A percentile compares a stretch with the other conserved stretches of the same genome.
Evolutionary conservation across 2,888 invertebrate genomes (phyloP).

Genomic region (Quadroppia sp.): DNA sequence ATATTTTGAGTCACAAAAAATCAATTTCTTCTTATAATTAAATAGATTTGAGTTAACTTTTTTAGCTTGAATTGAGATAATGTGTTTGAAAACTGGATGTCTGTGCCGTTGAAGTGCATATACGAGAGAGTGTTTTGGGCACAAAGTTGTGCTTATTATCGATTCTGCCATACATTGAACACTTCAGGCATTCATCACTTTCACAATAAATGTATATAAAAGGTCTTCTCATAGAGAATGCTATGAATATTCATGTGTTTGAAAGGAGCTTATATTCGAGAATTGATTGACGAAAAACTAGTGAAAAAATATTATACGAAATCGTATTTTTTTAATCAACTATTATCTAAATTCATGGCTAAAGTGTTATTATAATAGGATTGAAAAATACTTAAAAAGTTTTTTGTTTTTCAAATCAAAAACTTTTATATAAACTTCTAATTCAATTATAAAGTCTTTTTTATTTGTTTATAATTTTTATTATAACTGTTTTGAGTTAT

Average conservation of each 20-base stretch:
- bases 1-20: slow-evolving; percentile 23
- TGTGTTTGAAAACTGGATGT: slow-evolving; percentile 16
- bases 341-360: slow-evolving; percentile 26
- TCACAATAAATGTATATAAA: background rate
- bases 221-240: background rate
- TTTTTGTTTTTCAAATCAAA: too few species aligned
- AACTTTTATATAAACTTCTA: too few species aligned
- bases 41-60: slow-evolving; percentile 34
- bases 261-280: background rate
- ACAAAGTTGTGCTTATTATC: slow-evolving; percentile 8
- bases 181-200: background rate
- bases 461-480: too few species aligned
- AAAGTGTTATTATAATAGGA: too few species aligned
- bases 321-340: slow-evolving; percentile 22
- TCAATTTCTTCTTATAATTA: slow-evolving; percentile 35
- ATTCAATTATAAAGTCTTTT: too few species aligned
- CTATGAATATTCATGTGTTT: slow-evolving; percentile 35
- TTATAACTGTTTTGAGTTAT: too few species aligned
- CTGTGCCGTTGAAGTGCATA: background rate
- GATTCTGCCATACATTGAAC: background rate
- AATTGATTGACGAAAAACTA: background rate
- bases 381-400: too few species aligned
- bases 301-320: background rate
- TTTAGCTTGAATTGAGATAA: slow-evolving; percentile 20
- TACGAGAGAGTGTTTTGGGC: background rate